These are phyloP conservation scores for Xenops minutus DNA, from an alignment of 2,797 vertebrate genomes.

Conservation along the genomic window DNA sequence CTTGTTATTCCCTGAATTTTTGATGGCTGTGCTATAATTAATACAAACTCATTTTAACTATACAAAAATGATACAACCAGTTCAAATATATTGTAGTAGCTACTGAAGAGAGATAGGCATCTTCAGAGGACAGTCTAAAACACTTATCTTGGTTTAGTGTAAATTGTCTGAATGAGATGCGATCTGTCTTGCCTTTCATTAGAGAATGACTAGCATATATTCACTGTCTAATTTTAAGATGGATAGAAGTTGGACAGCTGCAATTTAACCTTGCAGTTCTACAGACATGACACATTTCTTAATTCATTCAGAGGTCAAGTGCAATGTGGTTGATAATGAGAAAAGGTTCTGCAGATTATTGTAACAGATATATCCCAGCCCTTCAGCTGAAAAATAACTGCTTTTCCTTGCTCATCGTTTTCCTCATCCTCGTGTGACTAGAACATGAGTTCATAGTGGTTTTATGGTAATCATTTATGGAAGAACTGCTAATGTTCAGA, in stretches of 20 bases:
- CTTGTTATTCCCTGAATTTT: background rate
- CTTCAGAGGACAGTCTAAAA: background rate
- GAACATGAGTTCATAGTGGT: background rate
- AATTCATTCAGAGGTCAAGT: background rate
- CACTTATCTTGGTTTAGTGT: background rate
- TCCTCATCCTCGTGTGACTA: background rate
- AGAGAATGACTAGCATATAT: background rate
- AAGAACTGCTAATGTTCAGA: background rate
- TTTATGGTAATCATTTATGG: background rate
- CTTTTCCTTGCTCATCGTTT: background rate
- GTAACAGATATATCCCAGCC: background rate
- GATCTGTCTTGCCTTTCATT: background rate
- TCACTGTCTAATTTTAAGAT: background rate
- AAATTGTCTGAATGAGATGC: background rate
- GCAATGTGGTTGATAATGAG: rapidly evolving
- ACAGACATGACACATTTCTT: background rate
- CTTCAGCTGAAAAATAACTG: background rate
- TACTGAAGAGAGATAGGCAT: background rate
- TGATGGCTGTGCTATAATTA: background rate
- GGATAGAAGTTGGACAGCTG: background rate
- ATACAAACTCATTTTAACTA: background rate
- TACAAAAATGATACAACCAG: background rate
- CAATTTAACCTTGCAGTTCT: background rate
- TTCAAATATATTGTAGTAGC: background rate
- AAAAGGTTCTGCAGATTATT: background rate